These are phyloP conservation scores for Microcebus jonahi DNA, from an alignment of 2,113 vertebrate species.

Conservation along the genomic window DNA sequence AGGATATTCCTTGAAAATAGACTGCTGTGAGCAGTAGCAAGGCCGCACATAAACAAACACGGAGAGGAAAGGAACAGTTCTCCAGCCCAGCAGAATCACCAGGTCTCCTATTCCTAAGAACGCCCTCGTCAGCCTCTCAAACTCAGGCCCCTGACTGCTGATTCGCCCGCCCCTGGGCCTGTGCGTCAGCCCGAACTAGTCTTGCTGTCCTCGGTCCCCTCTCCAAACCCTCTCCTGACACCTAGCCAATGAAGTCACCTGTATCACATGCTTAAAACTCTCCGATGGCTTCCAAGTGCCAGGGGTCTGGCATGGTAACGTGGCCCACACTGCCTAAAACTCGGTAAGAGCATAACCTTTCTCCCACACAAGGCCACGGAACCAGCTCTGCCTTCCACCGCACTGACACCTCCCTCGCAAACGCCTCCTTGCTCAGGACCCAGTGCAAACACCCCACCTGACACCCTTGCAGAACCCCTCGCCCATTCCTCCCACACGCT, in stretches of 20 bases:
- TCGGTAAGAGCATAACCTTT: neutral
- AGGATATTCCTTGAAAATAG: neutral
- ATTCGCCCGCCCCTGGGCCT: neutral
- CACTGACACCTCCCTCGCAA: neutral
- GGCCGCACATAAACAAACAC: neutral
- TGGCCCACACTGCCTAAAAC: neutral
- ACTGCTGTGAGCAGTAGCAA: neutral
- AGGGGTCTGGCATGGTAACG: rapidly evolving
- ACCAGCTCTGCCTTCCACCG: neutral
- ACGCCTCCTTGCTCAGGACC: neutral
- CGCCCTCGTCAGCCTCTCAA: neutral
- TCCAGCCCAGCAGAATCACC: neutral
- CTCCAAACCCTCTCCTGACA: neutral
- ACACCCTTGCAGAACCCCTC: too few species aligned
- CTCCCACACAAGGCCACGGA: too few species aligned
- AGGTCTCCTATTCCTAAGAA: neutral
- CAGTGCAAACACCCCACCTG: too few species aligned
- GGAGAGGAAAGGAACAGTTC: neutral
- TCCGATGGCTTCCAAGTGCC: neutral
- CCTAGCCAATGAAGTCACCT: neutral
- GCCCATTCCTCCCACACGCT: too few species aligned
- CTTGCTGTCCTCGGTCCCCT: neutral
- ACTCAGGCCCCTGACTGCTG: neutral
- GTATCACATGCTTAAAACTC: neutral
- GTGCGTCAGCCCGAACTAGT: too few species aligned